Conservation (phyloP, 2,888 invertebrate genomes). For the Isoperla grammatica region DNA sequence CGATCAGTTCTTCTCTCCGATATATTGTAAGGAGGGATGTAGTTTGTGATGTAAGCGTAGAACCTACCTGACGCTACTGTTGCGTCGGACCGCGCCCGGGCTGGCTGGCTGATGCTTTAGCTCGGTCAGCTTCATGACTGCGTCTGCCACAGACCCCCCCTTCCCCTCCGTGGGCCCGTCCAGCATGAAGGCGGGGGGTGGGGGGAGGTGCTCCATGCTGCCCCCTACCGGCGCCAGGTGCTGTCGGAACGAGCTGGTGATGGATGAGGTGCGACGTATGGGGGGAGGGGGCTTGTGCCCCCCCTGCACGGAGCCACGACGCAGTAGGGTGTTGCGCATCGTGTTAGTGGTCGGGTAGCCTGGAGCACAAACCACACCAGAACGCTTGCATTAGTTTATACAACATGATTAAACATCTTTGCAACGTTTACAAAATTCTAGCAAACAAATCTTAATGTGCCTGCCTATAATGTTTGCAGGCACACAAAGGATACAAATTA, state of each 20-base stretch:
- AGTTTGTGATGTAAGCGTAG: too few relatives aligned
- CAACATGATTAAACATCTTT: too few relatives aligned
- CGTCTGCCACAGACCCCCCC: conserved; percentile 67
- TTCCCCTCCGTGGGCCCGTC: conserved; percentile 38
- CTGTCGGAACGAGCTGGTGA: conserved; percentile 42
- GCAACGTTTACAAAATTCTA: too few relatives aligned
- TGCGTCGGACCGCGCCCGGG: conserved; percentile 51
- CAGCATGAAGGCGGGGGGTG: conserved; percentile 72
- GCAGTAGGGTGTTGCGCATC: conserved; percentile 43
- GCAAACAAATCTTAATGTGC: too few relatives aligned
- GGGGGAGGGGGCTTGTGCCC: conserved; percentile 70
- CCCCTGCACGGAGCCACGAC: conserved; percentile 48
- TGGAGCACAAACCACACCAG: conserved; percentile 15
- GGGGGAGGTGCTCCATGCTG: conserved; percentile 57
- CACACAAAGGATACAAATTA: too few relatives aligned
- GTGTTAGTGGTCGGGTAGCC: conserved; percentile 28
- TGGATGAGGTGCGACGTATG: conserved; percentile 70
- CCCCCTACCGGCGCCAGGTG: conserved; percentile 35
- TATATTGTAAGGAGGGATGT: too few relatives aligned
- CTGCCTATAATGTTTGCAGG: too few relatives aligned
- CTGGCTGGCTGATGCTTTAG: conserved; percentile 82
- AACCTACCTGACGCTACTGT: conserved; percentile 26
- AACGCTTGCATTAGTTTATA: not conserved
- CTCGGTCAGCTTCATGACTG: conserved; percentile 78
- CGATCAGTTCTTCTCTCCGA: too few relatives aligned